Conservation (phyloP, 2,797 vertebrate genomes). For the Phaenicophaeus curvirostris region DNA sequence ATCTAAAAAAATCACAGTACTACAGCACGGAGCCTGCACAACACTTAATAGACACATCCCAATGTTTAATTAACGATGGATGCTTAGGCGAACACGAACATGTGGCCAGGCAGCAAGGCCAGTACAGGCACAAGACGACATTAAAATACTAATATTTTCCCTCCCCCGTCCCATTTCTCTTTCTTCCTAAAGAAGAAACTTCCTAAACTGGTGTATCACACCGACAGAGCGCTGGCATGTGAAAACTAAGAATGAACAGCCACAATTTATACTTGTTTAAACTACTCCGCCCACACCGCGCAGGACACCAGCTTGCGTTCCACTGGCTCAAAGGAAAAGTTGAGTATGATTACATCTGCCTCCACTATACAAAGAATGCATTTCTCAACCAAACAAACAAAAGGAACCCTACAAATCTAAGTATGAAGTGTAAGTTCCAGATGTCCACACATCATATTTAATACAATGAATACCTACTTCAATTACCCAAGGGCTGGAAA, state of each 20-base stretch:
- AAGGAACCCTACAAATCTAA: neutral
- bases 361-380: neutral
- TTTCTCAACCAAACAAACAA: neutral
- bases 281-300: rapidly evolving
- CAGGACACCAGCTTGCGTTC: neutral
- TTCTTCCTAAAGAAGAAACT: neutral
- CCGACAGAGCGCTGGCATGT: neutral
- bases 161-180: neutral
- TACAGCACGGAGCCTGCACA: neutral
- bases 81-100: neutral
- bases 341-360: neutral
- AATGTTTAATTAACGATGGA: neutral
- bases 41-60: neutral
- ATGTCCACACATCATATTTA: neutral
- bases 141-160: neutral
- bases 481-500: neutral
- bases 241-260: neutral
- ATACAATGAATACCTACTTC: neutral
- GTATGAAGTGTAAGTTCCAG: neutral
- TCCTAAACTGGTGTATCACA: neutral
- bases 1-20: neutral
- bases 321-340: neutral
- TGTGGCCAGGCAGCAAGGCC: neutral
- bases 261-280: neutral
- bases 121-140: neutral